These are phyloP conservation scores for Cheilosia impressa DNA, from an alignment of 2,888 invertebrate species.

Conservation along the genomic window DNA sequence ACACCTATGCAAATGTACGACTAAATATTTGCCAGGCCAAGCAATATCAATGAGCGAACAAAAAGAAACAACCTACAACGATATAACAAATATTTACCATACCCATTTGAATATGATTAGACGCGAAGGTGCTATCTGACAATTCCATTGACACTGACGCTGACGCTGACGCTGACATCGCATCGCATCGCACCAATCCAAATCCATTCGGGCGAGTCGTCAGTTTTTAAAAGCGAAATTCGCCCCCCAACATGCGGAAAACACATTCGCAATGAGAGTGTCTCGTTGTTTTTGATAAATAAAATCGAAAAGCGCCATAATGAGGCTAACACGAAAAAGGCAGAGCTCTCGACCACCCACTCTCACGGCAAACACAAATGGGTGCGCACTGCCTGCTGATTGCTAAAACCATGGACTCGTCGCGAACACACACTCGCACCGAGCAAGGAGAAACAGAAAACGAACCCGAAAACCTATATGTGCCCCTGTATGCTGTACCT, in stretches of 20 bases:
- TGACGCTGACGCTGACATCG: conserved; percentile 34
- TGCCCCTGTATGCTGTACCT: conserved; percentile 11
- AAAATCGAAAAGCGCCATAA: conserved; percentile 27
- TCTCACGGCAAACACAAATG: conserved; percentile 4
- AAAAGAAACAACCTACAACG: not conserved
- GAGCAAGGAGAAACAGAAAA: conserved; percentile 9
- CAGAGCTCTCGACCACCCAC: conserved; percentile 37
- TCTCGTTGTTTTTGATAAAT: conserved; percentile 10
- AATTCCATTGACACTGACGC: conserved; percentile 37
- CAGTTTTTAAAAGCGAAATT: conserved; percentile 23
- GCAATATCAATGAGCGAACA: not conserved
- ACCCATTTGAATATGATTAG: conserved; percentile 67
- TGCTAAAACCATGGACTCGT: conserved; percentile 47
- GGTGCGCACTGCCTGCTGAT: not conserved
- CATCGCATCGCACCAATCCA: conserved; percentile 15
- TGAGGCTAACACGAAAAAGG: conserved; percentile 58
- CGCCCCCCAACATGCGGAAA: conserved; percentile 27
- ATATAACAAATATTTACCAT: conserved; percentile 50
- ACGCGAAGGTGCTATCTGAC: conserved; percentile 36
- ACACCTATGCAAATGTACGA: conserved; percentile 18
- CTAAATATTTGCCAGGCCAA: conserved; percentile 44
- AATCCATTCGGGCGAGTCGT: not conserved
- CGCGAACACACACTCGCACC: conserved; percentile 4
- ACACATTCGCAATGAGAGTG: conserved; percentile 53
- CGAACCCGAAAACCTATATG: conserved; percentile 30